phyloP scores from a whole-genome alignment of 2,113 vertebrate genomes.

The Naja naja region DNA sequence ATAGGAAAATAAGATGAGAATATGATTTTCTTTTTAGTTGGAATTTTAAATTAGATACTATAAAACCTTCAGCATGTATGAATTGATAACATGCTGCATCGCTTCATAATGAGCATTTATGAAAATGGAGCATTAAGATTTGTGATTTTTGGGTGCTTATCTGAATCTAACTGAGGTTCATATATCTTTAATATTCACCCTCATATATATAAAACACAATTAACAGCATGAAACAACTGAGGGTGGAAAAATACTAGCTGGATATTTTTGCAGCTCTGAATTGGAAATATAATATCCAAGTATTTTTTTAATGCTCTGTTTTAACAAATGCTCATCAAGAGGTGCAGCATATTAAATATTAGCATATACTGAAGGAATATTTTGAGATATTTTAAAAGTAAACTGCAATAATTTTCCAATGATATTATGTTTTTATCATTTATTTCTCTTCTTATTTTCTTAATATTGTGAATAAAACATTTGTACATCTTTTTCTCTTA shows the following conservation, averaged over 20 bases:
- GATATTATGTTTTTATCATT: constrained; percentile 22
- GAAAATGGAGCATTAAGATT: constrained; percentile 32
- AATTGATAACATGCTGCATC: constrained; percentile 37
- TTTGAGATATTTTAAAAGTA: constrained; percentile 14
- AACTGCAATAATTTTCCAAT: neutral
- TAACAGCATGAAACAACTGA: constrained; percentile 18
- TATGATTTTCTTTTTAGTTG: fast-evolving
- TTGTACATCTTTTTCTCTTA: constrained; percentile 27
- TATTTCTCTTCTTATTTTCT: constrained; percentile 32
- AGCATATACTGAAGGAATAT: constrained; percentile 31
- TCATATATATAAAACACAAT: neutral
- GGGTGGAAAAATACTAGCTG: constrained; percentile 20
- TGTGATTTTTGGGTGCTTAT: constrained; percentile 54
- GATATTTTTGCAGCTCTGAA: constrained; percentile 33
- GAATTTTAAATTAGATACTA: constrained; percentile 20
- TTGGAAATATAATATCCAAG: constrained; percentile 34
- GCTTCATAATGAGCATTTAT: constrained; percentile 51
- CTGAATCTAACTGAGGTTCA: constrained; percentile 50
- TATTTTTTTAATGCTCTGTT: constrained; percentile 36
- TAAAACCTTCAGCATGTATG: constrained; percentile 39
- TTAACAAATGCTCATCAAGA: constrained; percentile 61
- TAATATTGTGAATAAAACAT: constrained; percentile 20
- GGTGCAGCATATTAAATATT: constrained; percentile 54
- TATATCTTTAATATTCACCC: neutral
- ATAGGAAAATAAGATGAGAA: constrained; percentile 36